These are phyloP conservation scores for Herpetotheres cachinnans DNA, from an alignment of 2,113 vertebrate genomes.

Conservation along the genomic window DNA sequence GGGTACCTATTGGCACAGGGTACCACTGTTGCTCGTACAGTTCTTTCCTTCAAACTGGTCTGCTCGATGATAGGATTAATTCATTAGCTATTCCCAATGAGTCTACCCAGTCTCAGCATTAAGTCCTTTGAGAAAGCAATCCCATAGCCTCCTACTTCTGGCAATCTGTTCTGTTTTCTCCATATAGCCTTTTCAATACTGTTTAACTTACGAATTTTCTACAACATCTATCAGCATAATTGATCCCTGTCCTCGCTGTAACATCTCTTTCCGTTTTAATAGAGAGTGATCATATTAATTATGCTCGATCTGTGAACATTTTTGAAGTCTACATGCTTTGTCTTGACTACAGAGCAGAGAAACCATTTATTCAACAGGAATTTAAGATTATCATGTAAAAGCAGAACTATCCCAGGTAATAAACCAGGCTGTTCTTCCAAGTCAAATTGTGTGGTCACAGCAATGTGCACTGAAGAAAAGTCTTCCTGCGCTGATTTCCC, in stretches of 20 bases:
- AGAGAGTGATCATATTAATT: neutral
- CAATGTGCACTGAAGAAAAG: neutral
- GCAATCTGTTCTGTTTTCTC: neutral
- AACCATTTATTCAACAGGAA: neutral
- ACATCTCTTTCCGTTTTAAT: neutral
- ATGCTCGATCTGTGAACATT: neutral
- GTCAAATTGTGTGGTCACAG: neutral
- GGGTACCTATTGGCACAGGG: neutral
- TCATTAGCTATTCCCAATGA: neutral
- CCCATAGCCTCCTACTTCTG: neutral
- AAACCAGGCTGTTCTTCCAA: neutral
- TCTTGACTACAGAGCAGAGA: conserved; percentile 1
- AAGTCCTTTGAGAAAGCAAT: neutral
- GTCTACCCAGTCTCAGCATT: neutral
- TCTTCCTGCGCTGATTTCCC: neutral
- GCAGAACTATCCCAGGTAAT: neutral
- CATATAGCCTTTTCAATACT: neutral
- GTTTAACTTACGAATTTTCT: neutral
- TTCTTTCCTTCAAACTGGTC: neutral
- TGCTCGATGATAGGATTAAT: neutral
- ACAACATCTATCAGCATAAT: neutral
- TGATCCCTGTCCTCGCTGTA: neutral
- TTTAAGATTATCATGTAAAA: neutral
- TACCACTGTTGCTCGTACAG: neutral
- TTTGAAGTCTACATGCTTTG: neutral